Conservation (phyloP, 2,888 invertebrate genomes). For the Clusia tigrina region DNA sequence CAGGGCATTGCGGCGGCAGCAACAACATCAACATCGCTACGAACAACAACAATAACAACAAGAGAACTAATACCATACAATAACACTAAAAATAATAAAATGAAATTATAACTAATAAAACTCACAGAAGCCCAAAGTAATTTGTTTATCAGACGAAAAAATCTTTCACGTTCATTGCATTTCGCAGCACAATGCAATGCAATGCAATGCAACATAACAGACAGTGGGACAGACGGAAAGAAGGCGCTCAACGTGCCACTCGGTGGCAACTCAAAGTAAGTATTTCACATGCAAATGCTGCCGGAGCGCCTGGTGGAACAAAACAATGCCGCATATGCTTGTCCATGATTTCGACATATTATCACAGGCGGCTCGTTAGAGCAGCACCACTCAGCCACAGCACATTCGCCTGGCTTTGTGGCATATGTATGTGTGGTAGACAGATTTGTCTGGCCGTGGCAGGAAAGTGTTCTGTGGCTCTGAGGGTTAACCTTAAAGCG, state of each 20-base stretch:
- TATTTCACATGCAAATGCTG: conserved; percentile 7
- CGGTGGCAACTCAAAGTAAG: not conserved
- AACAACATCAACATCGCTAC: not conserved
- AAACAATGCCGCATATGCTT: too few relatives aligned
- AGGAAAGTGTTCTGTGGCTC: not conserved
- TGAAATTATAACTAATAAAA: conserved; percentile 7
- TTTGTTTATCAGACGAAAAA: conserved; percentile 11
- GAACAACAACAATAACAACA: conserved; percentile 3
- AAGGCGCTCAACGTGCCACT: conserved; percentile 6
- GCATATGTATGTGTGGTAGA: not conserved
- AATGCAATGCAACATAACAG: not conserved
- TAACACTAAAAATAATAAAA: not conserved
- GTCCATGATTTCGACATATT: not conserved
- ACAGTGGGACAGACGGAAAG: not conserved
- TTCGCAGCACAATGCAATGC: not conserved
- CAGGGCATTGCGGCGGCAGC: not conserved
- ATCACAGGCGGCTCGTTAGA: not conserved
- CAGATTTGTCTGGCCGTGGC: not conserved
- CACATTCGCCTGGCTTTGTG: not conserved
- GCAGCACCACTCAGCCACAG: not conserved
- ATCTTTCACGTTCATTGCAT: not conserved
- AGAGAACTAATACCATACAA: not conserved
- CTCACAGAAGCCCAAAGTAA: conserved; percentile 11
- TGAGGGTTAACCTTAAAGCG: conserved; percentile 19
- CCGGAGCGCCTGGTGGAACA: not conserved